Percentiles rank a stretch among this genome's conserved stretches.
These are phyloP conservation scores for Lordiphosa clarofinis DNA, from an alignment of 1,140 invertebrate species.

Conservation along the genomic window DNA sequence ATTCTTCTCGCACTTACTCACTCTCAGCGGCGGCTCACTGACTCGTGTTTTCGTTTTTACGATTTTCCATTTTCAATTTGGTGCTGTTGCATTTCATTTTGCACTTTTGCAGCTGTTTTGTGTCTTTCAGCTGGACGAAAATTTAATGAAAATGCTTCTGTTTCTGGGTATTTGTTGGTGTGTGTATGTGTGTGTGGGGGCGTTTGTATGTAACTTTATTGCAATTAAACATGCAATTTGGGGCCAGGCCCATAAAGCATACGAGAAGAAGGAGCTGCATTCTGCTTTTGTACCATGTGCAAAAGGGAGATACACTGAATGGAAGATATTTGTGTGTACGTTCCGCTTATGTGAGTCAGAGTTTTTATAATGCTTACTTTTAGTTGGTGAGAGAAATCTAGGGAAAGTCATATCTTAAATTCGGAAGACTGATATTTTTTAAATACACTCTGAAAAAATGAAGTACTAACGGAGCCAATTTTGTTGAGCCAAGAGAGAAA, in stretches of 20 bases:
- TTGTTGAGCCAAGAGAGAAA: too few species aligned
- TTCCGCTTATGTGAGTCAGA: constrained; percentile 9
- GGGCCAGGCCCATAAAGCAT: constrained; percentile 64
- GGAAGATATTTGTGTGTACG: constrained; percentile 10
- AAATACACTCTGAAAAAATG: too few species aligned
- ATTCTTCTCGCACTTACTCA: constrained; percentile 5
- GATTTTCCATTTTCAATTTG: constrained; percentile 41
- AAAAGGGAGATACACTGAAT: constrained; percentile 14
- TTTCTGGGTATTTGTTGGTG: constrained; percentile 26
- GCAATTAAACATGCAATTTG: constrained; percentile 74
- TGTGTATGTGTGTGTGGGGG: constrained; percentile 19
- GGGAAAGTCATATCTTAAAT: too few species aligned
- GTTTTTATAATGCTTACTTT: constrained; percentile 5
- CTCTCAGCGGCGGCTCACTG: not conserved
- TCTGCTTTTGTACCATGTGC: constrained; percentile 6
- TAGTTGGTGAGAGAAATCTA: not conserved
- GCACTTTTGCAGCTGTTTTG: constrained; percentile 66
- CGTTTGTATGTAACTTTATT: constrained; percentile 48
- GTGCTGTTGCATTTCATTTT: constrained; percentile 25
- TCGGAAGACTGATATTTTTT: too few species aligned
- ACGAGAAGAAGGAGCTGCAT: constrained; percentile 13
- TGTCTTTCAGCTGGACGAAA: constrained; percentile 67
- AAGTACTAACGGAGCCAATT: too few species aligned
- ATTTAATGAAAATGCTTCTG: constrained; percentile 61
- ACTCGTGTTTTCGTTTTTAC: constrained; percentile 15